Evolutionary conservation across 2,113 vertebrate genomes (phyloP).

Genomic region (Dasyurus viverrinus): DNA sequence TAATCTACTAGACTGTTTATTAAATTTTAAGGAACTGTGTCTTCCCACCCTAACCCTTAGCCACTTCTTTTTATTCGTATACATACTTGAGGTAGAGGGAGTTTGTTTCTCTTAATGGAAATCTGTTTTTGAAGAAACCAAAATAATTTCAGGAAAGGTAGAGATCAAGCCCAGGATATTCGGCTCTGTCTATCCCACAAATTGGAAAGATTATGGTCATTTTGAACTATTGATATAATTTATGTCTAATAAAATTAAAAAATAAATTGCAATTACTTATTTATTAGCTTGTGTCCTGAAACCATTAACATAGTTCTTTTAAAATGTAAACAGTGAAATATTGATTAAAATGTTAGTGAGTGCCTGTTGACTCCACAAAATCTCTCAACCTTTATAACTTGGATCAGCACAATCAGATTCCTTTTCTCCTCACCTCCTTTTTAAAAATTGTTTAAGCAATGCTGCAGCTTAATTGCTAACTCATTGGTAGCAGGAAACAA

Average conservation of each 20-base stretch:
- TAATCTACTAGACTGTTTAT: neutral
- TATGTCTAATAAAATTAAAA: conserved; percentile 47
- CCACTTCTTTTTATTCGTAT: neutral
- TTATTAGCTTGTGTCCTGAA: conserved; percentile 54
- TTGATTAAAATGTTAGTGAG: conserved; percentile 45
- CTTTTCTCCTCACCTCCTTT: conserved; percentile 49
- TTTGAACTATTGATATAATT: conserved; percentile 21
- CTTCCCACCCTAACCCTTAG: neutral
- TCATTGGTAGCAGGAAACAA: conserved; percentile 71
- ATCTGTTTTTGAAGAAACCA: neutral
- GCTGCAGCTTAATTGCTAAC: conserved; percentile 67
- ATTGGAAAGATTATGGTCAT: conserved; percentile 23
- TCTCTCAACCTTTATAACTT: neutral
- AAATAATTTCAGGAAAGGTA: conserved; percentile 4
- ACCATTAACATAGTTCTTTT: conserved; percentile 62
- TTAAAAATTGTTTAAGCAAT: conserved; percentile 54
- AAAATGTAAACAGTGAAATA: conserved; percentile 55
- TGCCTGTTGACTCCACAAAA: conserved; percentile 22
- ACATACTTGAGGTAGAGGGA: neutral
- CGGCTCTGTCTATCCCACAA: conserved; percentile 49
- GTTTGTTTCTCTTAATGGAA: neutral
- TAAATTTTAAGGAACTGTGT: neutral
- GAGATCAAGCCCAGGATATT: conserved; percentile 3
- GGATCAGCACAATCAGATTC: conserved; percentile 39
- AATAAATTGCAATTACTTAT: conserved; percentile 55